Evolutionary conservation across 2,797 vertebrate species (phyloP).

Genomic region (Pangasius krempfi): DNA sequence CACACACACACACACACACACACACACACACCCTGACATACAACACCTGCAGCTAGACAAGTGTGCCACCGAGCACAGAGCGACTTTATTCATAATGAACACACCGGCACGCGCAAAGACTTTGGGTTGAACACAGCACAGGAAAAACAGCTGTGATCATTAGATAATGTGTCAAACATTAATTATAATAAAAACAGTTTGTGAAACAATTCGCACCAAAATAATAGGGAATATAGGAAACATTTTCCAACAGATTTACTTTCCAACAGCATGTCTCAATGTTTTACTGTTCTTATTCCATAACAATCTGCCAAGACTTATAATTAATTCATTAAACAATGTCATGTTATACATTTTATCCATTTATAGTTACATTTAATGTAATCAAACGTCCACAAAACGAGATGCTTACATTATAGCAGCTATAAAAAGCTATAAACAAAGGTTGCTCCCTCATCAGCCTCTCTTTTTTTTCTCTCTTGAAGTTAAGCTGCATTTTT

Average conservation of each 20-base stretch:
- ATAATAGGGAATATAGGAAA: background rate
- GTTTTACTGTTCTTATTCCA: background rate
- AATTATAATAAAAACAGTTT: background rate
- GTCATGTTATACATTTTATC: background rate
- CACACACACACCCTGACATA: slow-evolving; percentile 23
- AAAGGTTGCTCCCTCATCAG: background rate
- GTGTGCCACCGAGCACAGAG: background rate
- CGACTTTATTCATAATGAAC: slow-evolving; percentile 1
- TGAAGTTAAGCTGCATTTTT: too few species aligned
- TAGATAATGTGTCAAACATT: background rate
- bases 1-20: slow-evolving; percentile 21
- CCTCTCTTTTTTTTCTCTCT: background rate
- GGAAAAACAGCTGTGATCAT: background rate
- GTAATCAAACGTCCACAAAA: background rate
- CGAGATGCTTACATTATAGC: background rate
- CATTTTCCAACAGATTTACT: background rate
- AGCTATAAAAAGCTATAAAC: background rate
- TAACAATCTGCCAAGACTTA: background rate
- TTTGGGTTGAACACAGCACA: background rate
- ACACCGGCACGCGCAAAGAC: background rate
- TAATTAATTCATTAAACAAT: background rate
- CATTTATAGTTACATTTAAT: background rate
- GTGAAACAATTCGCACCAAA: background rate
- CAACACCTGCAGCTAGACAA: slow-evolving; percentile 30
- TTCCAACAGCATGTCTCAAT: too few species aligned